Evolutionary conservation across 2,888 invertebrate genomes (phyloP).

Genomic region (Auanema sp.): DNA sequence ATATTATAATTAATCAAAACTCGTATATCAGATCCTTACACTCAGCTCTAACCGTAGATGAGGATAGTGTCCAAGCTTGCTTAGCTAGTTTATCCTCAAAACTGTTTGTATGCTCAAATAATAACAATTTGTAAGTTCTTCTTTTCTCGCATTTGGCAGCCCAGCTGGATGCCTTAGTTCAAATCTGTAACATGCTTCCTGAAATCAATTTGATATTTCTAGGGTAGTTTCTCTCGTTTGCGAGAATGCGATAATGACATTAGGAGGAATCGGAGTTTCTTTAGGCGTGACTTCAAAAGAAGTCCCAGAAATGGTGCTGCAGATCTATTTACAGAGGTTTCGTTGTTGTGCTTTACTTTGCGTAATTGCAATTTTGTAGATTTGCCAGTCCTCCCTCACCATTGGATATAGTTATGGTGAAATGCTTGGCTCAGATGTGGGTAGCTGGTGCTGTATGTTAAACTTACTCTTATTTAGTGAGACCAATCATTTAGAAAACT

Average conservation of each 20-base stretch:
- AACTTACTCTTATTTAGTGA: too few species aligned
- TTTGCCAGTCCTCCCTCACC: slow-evolving; percentile 91
- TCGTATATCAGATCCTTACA: slow-evolving; percentile 73
- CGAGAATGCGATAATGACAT: slow-evolving; percentile 92
- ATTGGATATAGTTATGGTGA: slow-evolving; percentile 89
- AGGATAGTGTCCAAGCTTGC: slow-evolving; percentile 89
- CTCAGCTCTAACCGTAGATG: slow-evolving; percentile 84
- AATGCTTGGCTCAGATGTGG: slow-evolving; percentile 96
- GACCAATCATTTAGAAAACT: slow-evolving; percentile 66
- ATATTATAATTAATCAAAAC: neutral
- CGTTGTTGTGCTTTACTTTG: neutral
- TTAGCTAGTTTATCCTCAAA: slow-evolving; percentile 94
- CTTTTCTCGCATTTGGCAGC: neutral
- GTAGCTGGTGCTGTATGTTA: slow-evolving; percentile 73
- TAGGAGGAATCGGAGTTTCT: slow-evolving; percentile 86
- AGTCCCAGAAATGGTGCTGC: slow-evolving; percentile 57
- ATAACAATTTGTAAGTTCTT: slow-evolving; percentile 50
- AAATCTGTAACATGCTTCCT: neutral
- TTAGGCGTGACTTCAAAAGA: slow-evolving; percentile 39
- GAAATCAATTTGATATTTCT: slow-evolving; percentile 46
- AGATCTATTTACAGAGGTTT: slow-evolving; percentile 39
- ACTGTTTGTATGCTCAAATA: slow-evolving; percentile 79
- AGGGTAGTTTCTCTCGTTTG: slow-evolving; percentile 90
- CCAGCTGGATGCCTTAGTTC: neutral
- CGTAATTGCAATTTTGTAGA: slow-evolving; percentile 76